Evolutionary conservation across 1,140 invertebrate genomes (phyloP).

Genomic region (Cheumatopsyche charites): DNA sequence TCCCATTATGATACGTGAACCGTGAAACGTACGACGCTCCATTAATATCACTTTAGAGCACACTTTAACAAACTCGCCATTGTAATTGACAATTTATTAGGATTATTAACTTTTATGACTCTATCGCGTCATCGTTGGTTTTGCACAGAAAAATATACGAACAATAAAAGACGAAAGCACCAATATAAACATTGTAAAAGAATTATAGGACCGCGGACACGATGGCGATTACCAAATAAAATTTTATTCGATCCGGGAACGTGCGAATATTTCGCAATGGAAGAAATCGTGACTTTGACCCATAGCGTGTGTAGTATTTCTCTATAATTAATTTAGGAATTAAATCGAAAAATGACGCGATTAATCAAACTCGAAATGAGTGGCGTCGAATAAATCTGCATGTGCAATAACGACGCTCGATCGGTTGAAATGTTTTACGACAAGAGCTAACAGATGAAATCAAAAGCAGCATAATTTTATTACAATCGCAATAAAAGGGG

Average conservation of each 20-base stretch:
- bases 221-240: too few species aligned
- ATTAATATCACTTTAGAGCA: not conserved
- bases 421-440: not conserved
- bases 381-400: too few species aligned
- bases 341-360: too few species aligned
- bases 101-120: not conserved
- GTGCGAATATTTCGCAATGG: too few species aligned
- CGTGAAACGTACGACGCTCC: not conserved
- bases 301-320: too few species aligned
- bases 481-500: not conserved
- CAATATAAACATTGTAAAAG: conserved; percentile 13
- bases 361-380: not conserved
- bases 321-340: conserved; percentile 1
- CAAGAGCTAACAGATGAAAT: not conserved
- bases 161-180: not conserved
- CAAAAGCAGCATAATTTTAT: too few species aligned
- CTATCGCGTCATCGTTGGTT: not conserved
- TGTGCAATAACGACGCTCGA: too few species aligned
- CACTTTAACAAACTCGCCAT: not conserved
- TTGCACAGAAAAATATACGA: not conserved
- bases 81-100: conserved; percentile 14
- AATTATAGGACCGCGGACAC: not conserved
- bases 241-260: too few species aligned
- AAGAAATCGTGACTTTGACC: too few species aligned
- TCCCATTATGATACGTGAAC: not conserved